Evolutionary conservation across 1,140 invertebrate genomes (phyloP).

Genomic region (Hyles vespertilio): DNA sequence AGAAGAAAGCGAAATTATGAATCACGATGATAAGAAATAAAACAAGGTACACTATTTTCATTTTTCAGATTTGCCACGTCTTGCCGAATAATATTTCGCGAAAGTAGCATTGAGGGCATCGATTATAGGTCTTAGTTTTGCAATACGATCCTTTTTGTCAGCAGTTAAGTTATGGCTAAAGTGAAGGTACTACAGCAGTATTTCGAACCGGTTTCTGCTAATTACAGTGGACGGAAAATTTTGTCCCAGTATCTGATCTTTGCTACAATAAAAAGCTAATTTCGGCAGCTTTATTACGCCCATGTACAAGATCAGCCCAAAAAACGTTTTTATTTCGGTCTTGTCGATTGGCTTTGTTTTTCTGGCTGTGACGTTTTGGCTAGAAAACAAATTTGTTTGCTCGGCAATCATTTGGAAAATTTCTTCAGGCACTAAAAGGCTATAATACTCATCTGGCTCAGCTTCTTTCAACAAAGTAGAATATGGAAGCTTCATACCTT

Average conservation of each 20-base stretch:
- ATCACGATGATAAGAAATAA: too few relatives aligned
- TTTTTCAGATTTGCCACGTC: too few relatives aligned
- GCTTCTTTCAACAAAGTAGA: conserved; percentile 37
- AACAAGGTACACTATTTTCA: too few relatives aligned
- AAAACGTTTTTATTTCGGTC: conserved; percentile 39
- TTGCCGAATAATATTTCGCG: conserved; percentile 34
- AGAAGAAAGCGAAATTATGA: too few relatives aligned
- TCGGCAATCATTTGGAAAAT: conserved; percentile 42
- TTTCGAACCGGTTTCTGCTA: conserved; percentile 37
- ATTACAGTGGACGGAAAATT: conserved; percentile 39
- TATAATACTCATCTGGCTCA: conserved; percentile 33
- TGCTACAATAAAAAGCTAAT: conserved; percentile 41
- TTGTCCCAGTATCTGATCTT: conserved; percentile 37
- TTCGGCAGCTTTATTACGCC: conserved; percentile 41
- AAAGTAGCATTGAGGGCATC: conserved; percentile 42
- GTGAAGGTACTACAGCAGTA: conserved; percentile 32
- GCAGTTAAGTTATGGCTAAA: conserved; percentile 33
- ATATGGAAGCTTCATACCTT: conserved; percentile 36
- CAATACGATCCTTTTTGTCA: conserved; percentile 33
- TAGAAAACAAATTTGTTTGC: conserved; percentile 42
- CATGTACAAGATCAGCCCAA: conserved; percentile 40
- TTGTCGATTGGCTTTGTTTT: conserved; percentile 43
- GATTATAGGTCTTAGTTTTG: conserved; percentile 33
- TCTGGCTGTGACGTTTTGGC: conserved; percentile 36
- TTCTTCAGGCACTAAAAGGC: conserved; percentile 37